Evolutionary conservation across 2,797 vertebrate species (phyloP), one percentile per base, ranked within the genome.

Genomic region (Manis pentadactyla): DNA sequence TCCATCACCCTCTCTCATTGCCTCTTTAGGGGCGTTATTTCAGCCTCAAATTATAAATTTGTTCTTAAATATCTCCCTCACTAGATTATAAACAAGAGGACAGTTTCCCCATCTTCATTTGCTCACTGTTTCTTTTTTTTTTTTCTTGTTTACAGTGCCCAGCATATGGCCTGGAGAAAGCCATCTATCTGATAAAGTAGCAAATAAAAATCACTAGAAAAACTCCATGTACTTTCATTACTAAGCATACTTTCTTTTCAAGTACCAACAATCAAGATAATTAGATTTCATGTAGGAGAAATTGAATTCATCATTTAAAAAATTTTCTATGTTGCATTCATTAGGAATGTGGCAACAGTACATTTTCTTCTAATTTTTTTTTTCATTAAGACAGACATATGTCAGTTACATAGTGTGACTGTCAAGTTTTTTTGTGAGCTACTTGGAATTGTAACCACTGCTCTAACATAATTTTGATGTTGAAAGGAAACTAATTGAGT

Each of bases 311-410:
- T 82, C 29, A 84, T 66, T 94, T 75, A 12, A 18, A 73, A 63
- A 39, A 49, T 39, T 31, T 87, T 9, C 17, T 78, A 3, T 17
- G 12, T 78, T 93, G 21, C 37, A 46, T 71, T 73, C 66, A 55
- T 85, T 81, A 81, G 31, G n/a, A 87, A 82, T 74, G 13, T 63
- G 29, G 21, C 13, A 46, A 23, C 8, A 73, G 15, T 46, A 57
- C n/a, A 3, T 75, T 96, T 77, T 94, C 37, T 92, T 87, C 25
- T 53, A 34, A 61, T 25, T 89, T 68, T 90, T 49, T 77, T 93
- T 57, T 79, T 73, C 19, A 74, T 34, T 53, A 53, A 91, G 63
- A 61, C 12, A 84, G 89, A 31, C 7, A 53, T 53, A 88, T 82
- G 86, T 79, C 51, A 63, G 15, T 92, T 86, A 66, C 6, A 29